phyloP scores from a whole-genome alignment of 2,797 vertebrate species.

The Steatocranus sp. region DNA sequence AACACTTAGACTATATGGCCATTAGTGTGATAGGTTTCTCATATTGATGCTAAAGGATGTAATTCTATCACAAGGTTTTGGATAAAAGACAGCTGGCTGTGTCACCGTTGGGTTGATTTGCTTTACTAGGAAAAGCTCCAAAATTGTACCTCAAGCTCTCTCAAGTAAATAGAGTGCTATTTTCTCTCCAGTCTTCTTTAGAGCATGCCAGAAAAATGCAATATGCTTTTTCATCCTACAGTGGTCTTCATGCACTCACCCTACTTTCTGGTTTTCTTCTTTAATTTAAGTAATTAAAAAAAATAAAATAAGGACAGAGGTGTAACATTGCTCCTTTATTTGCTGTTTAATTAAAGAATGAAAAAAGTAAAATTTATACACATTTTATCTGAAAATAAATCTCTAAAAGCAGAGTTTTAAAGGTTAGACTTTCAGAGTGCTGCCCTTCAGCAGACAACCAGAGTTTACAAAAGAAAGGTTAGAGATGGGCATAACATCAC shows the following conservation, averaged over 20 bases:
- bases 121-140: neutral
- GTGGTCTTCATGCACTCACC: neutral
- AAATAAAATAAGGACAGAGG: neutral
- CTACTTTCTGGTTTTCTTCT: neutral
- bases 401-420: neutral
- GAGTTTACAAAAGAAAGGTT: conserved; percentile 2
- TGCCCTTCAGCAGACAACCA: neutral
- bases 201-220: neutral
- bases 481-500: neutral
- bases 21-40: neutral
- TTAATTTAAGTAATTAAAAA: neutral
- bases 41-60: neutral
- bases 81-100: conserved; percentile 1
- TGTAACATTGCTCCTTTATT: neutral
- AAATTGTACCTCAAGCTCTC: neutral
- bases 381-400: conserved; percentile 5
- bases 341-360: neutral
- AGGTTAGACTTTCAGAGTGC: conserved; percentile 6
- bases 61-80: neutral
- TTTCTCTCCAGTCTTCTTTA: neutral
- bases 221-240: neutral
- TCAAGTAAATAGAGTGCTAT: neutral
- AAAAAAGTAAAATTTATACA: neutral
- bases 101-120: neutral
- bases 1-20: neutral